phyloP scores from a whole-genome alignment of 2,888 invertebrate species.

The Aporophyla lueneburgensis region DNA sequence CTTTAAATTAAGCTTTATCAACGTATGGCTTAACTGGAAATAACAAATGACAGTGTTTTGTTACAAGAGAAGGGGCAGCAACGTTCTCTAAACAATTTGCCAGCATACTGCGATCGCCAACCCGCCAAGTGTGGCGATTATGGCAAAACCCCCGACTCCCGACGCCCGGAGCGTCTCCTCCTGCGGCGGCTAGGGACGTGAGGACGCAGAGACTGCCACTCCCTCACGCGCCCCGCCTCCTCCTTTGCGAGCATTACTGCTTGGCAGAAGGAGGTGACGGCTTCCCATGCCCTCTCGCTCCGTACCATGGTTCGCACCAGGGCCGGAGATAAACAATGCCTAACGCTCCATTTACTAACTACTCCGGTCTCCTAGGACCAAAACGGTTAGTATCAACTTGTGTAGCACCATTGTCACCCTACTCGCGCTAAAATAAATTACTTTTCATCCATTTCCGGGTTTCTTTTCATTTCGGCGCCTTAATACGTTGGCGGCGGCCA shows the following conservation, averaged over 20 bases:
- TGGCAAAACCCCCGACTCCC: too few species aligned
- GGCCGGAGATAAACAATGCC: neutral
- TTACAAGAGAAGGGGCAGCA: neutral
- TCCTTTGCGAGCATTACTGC: too few species aligned
- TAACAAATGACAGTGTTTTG: neutral
- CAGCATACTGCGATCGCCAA: too few species aligned
- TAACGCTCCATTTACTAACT: neutral
- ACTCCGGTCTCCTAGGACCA: slow-evolving; percentile 18
- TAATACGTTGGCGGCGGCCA: slow-evolving; percentile 82
- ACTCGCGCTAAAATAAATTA: slow-evolving; percentile 83
- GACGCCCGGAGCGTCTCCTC: too few species aligned
- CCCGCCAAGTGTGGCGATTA: too few species aligned
- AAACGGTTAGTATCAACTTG: slow-evolving; percentile 40
- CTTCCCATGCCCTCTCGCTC: too few species aligned
- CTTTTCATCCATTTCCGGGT: slow-evolving; percentile 84
- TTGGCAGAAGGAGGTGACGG: too few species aligned
- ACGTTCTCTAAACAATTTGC: too few species aligned
- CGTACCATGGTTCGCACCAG: too few species aligned
- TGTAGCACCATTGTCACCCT: slow-evolving; percentile 73
- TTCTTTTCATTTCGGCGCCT: slow-evolving; percentile 86
- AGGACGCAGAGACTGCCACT: too few species aligned
- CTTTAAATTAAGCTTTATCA: neutral
- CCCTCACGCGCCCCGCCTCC: too few species aligned
- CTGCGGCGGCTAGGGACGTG: too few species aligned
- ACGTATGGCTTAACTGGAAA: neutral